Conservation (phyloP, 2,888 invertebrate genomes). For the Drosophila recens region DNA sequence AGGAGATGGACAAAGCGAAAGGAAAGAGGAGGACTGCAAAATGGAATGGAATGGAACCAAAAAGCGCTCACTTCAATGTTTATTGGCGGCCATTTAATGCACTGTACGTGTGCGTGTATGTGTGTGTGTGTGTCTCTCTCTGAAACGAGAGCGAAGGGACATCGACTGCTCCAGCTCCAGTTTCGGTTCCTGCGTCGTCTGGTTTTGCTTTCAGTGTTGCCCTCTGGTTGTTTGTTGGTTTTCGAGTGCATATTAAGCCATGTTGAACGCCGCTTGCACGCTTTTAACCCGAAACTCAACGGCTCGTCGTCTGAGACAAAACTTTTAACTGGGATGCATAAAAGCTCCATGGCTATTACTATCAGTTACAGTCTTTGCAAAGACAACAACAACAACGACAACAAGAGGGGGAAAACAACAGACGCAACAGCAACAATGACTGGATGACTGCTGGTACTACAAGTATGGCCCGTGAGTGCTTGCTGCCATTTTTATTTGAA, state of each 20-base stretch:
- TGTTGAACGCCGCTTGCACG: constrained; percentile 67
- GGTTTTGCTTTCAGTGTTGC: constrained; percentile 8
- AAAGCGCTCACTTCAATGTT: constrained; percentile 58
- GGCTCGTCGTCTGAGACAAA: constrained; percentile 72
- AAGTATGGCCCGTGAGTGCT: constrained; percentile 55
- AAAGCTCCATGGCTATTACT: constrained; percentile 72
- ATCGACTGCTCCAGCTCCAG: not conserved
- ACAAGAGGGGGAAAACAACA: constrained; percentile 40
- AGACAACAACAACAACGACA: constrained; percentile 27
- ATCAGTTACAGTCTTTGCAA: constrained; percentile 68
- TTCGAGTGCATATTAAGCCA: constrained; percentile 68
- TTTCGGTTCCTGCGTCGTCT: not conserved
- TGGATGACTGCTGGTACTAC: constrained; percentile 34
- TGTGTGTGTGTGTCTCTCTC: constrained; percentile 25
- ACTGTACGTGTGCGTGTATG: constrained; percentile 33
- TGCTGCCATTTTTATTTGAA: constrained; percentile 77
- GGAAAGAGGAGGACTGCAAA: not conserved
- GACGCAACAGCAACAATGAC: constrained; percentile 45
- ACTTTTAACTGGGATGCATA: constrained; percentile 75
- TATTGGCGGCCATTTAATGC: constrained; percentile 70
- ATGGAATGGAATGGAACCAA: constrained; percentile 25
- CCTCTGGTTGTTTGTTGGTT: not conserved
- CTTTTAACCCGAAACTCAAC: constrained; percentile 77
- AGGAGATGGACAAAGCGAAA: not conserved
- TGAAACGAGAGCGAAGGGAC: constrained; percentile 5